These are phyloP conservation scores for Xiphophorus maculatus DNA, from an alignment of 2,113 vertebrate genomes.

Conservation along the genomic window DNA sequence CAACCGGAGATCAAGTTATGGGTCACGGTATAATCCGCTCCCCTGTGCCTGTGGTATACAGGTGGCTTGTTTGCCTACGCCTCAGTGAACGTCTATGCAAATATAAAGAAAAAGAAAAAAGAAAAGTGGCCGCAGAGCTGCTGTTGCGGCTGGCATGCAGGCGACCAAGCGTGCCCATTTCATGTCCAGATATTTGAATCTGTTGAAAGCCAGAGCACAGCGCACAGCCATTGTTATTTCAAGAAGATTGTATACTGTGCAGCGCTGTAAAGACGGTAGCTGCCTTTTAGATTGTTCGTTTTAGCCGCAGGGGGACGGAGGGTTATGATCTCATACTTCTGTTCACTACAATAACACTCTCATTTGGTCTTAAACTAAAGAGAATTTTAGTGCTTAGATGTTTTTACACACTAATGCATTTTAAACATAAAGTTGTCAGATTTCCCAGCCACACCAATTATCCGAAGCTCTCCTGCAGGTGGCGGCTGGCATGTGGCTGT, in stretches of 20 bases:
- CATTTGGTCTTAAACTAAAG: neutral
- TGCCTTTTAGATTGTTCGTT: slow-evolving; percentile 16
- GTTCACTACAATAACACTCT: neutral
- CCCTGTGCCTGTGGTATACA: slow-evolving; percentile 22
- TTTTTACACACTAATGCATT: neutral
- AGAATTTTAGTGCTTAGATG: neutral
- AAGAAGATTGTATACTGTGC: slow-evolving; percentile 32
- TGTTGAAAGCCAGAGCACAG: slow-evolving; percentile 31
- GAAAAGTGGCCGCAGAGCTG: slow-evolving; percentile 2
- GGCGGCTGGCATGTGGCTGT: neutral
- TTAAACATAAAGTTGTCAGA: too few relatives aligned
- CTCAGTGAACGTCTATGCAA: slow-evolving; percentile 44
- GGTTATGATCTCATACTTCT: slow-evolving; percentile 1
- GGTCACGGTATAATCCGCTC: neutral
- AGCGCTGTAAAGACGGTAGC: slow-evolving; percentile 28
- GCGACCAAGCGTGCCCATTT: slow-evolving; percentile 30
- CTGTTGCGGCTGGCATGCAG: slow-evolving; percentile 23
- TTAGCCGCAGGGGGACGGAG: slow-evolving; percentile 8
- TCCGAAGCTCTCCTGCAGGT: neutral
- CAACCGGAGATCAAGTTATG: slow-evolving; percentile 1
- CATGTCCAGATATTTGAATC: slow-evolving; percentile 27
- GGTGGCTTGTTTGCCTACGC: slow-evolving; percentile 53
- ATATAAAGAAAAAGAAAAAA: slow-evolving; percentile 19
- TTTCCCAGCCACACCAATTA: neutral
- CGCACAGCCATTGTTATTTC: slow-evolving; percentile 20